Percentiles rank a stretch among this genome's conserved stretches.
Evolutionary conservation across 1,140 invertebrate species (phyloP).

Genomic region (Mizuhopecten yessoensis): DNA sequence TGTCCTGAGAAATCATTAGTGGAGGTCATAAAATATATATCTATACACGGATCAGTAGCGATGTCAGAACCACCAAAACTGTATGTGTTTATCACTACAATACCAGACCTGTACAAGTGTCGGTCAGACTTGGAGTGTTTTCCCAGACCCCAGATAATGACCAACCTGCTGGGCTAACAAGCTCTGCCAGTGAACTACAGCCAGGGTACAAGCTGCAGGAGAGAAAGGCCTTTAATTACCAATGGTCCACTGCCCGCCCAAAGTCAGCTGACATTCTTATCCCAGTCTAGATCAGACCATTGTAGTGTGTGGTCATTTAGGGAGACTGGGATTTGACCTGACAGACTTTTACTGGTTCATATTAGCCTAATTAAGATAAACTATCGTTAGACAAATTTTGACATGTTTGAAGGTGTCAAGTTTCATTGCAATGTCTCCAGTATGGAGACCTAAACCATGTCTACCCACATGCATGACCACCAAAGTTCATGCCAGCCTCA

Average conservation of each 20-base stretch:
- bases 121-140: background rate
- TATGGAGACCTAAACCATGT: too few relatives aligned
- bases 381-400: background rate
- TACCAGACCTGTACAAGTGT: background rate
- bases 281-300: background rate
- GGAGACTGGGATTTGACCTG: background rate
- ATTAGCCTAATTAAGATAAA: background rate
- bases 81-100: background rate
- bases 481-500: too few relatives aligned
- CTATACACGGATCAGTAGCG: too few relatives aligned
- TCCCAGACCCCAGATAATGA: constrained; percentile 26
- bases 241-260: background rate
- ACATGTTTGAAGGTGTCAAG: background rate
- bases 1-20: too few relatives aligned
- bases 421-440: too few relatives aligned
- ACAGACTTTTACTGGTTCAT: constrained; percentile 22
- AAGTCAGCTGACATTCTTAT: background rate
- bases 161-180: constrained; percentile 2
- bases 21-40: too few relatives aligned
- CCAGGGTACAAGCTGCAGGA: too few relatives aligned
- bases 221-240: background rate
- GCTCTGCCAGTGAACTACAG: background rate
- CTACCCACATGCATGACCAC: too few relatives aligned
- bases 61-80: too few relatives aligned
- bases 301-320: constrained; percentile 9